phyloP scores from a whole-genome alignment of 2,113 vertebrate species.

The Mionectes macconnelli region DNA sequence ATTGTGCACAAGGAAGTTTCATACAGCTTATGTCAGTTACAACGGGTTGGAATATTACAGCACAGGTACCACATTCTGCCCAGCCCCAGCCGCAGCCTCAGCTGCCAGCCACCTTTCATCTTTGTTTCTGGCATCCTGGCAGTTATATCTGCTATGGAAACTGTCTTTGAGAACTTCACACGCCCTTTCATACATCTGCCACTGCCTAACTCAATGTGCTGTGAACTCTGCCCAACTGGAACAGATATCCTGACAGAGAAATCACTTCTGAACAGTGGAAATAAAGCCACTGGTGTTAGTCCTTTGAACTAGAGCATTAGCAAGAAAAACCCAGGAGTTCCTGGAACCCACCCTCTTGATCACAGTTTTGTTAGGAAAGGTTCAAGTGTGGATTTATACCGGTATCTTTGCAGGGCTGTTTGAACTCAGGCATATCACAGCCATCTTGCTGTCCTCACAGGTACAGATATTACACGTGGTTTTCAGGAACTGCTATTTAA shows the following conservation, averaged over 20 bases:
- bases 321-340: not conserved
- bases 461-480: not conserved
- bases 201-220: not conserved
- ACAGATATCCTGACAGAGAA: not conserved
- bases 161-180: not conserved
- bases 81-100: not conserved
- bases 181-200: not conserved
- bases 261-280: not conserved
- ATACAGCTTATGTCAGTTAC: not conserved
- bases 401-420: not conserved
- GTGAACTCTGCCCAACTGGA: not conserved
- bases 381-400: not conserved
- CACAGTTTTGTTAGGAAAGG: not conserved
- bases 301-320: not conserved
- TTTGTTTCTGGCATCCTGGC: not conserved
- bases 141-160: not conserved
- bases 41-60: not conserved
- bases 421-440: not conserved
- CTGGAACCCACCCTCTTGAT: not conserved
- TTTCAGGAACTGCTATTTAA: not conserved
- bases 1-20: not conserved
- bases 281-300: not conserved
- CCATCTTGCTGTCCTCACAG: not conserved
- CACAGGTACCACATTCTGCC: not conserved
- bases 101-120: not conserved